phyloP scores from a whole-genome alignment of 2,113 vertebrate species.

The Carassius auratus region DNA sequence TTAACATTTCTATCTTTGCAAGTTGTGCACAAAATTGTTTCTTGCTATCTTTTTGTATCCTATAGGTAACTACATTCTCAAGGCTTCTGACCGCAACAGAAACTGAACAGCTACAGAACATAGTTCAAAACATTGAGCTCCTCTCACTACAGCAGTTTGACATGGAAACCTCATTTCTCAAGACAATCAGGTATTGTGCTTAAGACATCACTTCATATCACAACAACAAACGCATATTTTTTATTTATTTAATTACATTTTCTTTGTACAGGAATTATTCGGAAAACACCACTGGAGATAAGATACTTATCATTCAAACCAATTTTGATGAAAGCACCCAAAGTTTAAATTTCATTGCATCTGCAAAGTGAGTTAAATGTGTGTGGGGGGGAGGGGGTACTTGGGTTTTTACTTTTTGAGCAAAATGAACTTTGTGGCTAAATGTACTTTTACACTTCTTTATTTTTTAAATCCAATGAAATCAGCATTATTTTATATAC shows the following conservation, averaged over 20 bases:
- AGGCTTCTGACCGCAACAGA: conserved; percentile 87
- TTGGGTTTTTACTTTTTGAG: too few relatives aligned
- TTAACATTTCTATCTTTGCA: neutral
- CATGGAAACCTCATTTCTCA: conserved; percentile 89
- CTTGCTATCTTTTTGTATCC: neutral
- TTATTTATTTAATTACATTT: neutral
- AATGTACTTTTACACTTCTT: too few relatives aligned
- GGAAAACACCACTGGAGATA: conserved; percentile 62
- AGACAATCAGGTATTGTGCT: conserved; percentile 82
- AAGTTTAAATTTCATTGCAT: conserved; percentile 86
- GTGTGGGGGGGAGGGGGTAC: too few relatives aligned
- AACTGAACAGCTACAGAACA: conserved; percentile 68
- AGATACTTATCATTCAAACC: conserved; percentile 89
- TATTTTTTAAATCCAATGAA: neutral
- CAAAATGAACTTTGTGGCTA: too few relatives aligned
- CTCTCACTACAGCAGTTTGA: conserved; percentile 92
- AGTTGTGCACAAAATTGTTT: neutral
- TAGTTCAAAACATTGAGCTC: conserved; percentile 71
- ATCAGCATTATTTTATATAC: neutral
- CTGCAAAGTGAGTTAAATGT: conserved; percentile 84
- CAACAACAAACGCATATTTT: neutral
- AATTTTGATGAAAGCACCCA: conserved; percentile 84
- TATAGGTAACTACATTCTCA: conserved; percentile 93
- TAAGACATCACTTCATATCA: neutral
- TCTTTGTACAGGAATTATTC: conserved; percentile 77